Evolutionary conservation across 2,888 invertebrate genomes (phyloP).

Genomic region (Cantharis nigra): DNA sequence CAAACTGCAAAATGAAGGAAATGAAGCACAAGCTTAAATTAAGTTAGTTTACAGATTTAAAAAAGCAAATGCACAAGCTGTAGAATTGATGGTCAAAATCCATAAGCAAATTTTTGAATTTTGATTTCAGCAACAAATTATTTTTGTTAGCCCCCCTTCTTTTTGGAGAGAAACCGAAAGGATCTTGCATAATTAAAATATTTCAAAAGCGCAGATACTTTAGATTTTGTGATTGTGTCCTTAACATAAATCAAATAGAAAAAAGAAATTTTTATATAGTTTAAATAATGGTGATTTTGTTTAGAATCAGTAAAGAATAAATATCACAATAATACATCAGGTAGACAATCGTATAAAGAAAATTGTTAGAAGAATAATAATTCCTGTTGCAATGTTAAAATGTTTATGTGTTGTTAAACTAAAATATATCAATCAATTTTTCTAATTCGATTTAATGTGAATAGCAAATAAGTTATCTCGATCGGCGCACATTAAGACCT

Average conservation of each 20-base stretch:
- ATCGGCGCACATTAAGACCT: constrained; percentile 21
- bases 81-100: neutral
- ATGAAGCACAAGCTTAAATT: neutral
- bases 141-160: neutral
- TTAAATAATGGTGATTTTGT: constrained; percentile 26
- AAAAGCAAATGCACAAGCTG: neutral
- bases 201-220: neutral
- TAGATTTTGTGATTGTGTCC: neutral
- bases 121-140: neutral
- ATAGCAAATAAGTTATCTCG: constrained; percentile 26
- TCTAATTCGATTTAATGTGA: constrained; percentile 25
- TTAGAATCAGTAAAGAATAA: neutral
- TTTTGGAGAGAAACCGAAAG: neutral
- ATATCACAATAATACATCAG: constrained; percentile 32
- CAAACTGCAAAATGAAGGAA: neutral
- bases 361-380: constrained; percentile 16
- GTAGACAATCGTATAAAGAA: constrained; percentile 45
- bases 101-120: neutral
- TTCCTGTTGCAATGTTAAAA: constrained; percentile 27
- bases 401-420: constrained; percentile 27
- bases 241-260: neutral
- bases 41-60: neutral
- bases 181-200: neutral
- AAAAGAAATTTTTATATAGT: constrained; percentile 35
- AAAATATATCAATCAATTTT: constrained; percentile 30